Evolutionary conservation across 2,888 invertebrate genomes (phyloP).

Genomic region (Anticlea derivata): DNA sequence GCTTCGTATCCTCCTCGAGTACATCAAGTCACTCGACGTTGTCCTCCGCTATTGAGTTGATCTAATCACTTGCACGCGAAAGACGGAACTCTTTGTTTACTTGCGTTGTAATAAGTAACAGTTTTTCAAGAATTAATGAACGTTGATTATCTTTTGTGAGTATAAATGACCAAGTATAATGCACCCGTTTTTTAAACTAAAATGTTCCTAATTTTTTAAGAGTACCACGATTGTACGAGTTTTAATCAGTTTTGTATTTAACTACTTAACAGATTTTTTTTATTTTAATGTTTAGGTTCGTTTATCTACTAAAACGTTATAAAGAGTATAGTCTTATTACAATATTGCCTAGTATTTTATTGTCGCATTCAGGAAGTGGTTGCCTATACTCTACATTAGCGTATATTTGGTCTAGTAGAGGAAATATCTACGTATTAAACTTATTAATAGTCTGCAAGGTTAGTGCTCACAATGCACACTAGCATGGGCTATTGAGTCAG

Average conservation of each 20-base stretch:
- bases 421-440: conserved; percentile 68
- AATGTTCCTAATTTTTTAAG: too few species aligned
- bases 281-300: too few species aligned
- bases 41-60: conserved; percentile 32
- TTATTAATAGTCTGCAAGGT: conserved; percentile 79
- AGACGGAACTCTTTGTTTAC: conserved; percentile 49
- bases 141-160: conserved; percentile 60
- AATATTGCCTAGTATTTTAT: conserved; percentile 30
- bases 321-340: conserved; percentile 1
- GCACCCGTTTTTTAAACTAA: too few species aligned
- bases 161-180: conserved; percentile 40
- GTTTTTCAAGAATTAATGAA: conserved; percentile 50
- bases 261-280: too few species aligned
- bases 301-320: too few species aligned
- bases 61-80: conserved; percentile 39
- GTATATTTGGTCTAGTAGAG: conserved; percentile 26
- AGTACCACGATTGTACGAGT: too few species aligned
- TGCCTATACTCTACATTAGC: conserved; percentile 34
- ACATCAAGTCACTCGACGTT: conserved; percentile 69
- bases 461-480: conserved; percentile 64
- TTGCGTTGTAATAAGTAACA: conserved; percentile 40
- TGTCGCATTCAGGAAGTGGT: conserved; percentile 27
- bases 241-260: too few species aligned
- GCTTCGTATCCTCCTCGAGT: conserved; percentile 70
- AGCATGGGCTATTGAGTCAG: conserved; percentile 38